Evolutionary conservation across 2,113 vertebrate species (phyloP).

Genomic region (Phodopus roborovskii): DNA sequence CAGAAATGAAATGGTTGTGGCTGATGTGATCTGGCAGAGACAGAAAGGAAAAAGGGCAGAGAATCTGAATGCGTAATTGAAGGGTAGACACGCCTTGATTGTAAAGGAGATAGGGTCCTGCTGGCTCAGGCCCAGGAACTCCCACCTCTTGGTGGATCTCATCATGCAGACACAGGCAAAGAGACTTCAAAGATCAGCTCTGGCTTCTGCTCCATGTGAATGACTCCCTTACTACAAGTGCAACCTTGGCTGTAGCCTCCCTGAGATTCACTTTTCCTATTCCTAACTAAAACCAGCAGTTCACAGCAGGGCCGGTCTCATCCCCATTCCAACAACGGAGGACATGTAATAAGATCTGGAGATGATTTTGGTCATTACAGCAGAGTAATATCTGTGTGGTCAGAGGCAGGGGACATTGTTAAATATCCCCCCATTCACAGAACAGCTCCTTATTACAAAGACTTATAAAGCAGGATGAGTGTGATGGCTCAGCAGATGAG

Average conservation of each 20-base stretch:
- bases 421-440: neutral
- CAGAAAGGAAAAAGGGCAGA: neutral
- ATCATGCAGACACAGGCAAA: neutral
- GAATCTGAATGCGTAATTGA: constrained; percentile 13
- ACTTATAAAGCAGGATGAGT: neutral
- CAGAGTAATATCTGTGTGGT: neutral
- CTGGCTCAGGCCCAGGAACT: neutral
- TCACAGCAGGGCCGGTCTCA: neutral
- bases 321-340: neutral
- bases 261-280: neutral
- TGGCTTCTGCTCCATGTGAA: neutral
- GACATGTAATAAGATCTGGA: neutral
- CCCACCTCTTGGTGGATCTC: neutral
- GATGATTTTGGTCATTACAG: neutral
- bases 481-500: no score
- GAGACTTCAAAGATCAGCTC: neutral
- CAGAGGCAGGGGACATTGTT: neutral
- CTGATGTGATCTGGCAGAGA: constrained; percentile 35
- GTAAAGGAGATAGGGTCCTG: neutral
- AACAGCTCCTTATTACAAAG: neutral
- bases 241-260: neutral
- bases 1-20: constrained; percentile 51
- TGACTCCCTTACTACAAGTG: neutral
- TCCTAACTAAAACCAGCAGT: neutral
- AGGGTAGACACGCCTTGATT: neutral